A percentile compares a stretch with the other conserved stretches of the same genome.
Conservation (phyloP, 2,888 invertebrate genomes). For the Eupithecia subumbrata region DNA sequence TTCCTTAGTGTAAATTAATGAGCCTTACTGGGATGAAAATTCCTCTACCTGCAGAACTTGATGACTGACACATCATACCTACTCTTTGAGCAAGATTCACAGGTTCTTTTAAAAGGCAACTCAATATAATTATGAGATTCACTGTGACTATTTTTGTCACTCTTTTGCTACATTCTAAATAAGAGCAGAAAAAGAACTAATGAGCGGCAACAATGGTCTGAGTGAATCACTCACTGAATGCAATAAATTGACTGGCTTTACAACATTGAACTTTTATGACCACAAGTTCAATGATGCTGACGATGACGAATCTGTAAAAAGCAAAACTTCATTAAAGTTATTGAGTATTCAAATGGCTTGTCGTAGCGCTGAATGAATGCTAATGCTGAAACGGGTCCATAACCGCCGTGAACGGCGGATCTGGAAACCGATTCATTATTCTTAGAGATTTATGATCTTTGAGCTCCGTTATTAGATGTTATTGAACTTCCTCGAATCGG, state of each 20-base stretch:
- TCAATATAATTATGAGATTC: no score
- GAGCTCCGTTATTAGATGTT: constrained; percentile 48
- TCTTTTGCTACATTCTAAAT: no score
- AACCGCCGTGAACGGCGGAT: constrained; percentile 51
- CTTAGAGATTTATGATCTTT: constrained; percentile 56
- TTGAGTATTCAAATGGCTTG: constrained; percentile 38
- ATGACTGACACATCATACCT: no score
- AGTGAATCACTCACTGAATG: not conserved
- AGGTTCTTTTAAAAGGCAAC: no score
- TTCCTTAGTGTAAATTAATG: no score
- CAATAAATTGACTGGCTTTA: not conserved
- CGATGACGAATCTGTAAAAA: constrained; percentile 4
- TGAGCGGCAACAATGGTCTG: no score
- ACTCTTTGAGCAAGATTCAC: no score
- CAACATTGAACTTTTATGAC: no score
- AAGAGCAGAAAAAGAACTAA: no score
- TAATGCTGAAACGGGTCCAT: constrained; percentile 52
- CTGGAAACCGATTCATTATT: constrained; percentile 59
- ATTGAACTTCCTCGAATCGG: constrained; percentile 26
- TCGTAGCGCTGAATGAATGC: constrained; percentile 41
- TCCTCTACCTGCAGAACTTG: no score
- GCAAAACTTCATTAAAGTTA: constrained; percentile 11
- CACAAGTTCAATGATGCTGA: not conserved
- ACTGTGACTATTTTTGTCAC: no score
- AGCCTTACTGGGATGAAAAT: no score